Conservation (phyloP, 2,113 vertebrate genomes). For the Paramormyrops kingsleyae region DNA sequence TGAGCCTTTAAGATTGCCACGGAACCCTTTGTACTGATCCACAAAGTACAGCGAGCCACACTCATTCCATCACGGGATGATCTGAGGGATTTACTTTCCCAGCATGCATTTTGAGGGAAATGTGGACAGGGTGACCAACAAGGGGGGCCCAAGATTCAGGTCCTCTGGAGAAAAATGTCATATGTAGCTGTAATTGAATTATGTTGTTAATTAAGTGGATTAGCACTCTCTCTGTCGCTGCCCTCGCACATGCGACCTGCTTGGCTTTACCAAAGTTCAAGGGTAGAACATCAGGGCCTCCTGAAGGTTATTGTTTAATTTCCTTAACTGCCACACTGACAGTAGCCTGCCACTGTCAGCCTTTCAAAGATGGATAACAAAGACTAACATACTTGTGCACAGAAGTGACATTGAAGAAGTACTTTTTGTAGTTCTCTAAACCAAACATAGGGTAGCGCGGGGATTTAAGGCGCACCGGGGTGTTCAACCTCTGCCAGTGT, state of each 20-base stretch:
- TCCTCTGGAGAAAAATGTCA: background rate
- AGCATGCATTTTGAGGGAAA: background rate
- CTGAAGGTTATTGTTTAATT: background rate
- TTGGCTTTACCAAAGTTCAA: background rate
- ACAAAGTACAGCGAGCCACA: background rate
- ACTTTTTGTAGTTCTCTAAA: constrained; percentile 77
- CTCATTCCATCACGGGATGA: background rate
- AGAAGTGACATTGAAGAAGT: constrained; percentile 81
- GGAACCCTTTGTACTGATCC: background rate
- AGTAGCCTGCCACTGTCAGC: background rate
- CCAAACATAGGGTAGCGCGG: constrained; percentile 88
- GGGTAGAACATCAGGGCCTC: background rate
- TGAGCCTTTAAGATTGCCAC: background rate
- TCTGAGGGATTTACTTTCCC: background rate
- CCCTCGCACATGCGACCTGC: background rate
- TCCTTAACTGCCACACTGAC: background rate
- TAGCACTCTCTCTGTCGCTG: background rate
- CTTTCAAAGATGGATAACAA: background rate
- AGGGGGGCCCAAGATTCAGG: background rate
- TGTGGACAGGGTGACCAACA: background rate
- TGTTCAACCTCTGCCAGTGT: constrained; percentile 83
- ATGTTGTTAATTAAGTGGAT: background rate
- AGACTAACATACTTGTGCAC: constrained; percentile 67
- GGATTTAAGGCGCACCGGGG: constrained; percentile 73
- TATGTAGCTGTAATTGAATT: background rate